Conservation (phyloP, 2,797 vertebrate species). For the Hirundo rustica region DNA sequence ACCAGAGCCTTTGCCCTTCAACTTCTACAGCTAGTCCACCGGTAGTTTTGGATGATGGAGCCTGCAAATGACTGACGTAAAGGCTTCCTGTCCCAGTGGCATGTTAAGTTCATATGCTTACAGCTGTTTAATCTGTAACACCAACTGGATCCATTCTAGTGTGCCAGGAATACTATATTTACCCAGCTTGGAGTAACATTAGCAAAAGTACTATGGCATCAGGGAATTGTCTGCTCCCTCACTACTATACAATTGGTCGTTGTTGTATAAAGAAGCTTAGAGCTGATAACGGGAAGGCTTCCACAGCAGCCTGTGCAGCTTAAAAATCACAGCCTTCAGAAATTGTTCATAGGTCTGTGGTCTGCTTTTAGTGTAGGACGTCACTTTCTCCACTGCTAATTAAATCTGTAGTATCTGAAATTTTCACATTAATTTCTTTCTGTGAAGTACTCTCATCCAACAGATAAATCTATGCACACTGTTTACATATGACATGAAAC, state of each 20-base stretch:
- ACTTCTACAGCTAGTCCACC: not conserved
- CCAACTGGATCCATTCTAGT: not conserved
- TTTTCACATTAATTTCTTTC: not conserved
- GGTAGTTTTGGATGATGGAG: not conserved
- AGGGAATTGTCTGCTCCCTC: not conserved
- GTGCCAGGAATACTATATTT: not conserved
- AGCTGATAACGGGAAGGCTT: not conserved
- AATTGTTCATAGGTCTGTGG: not conserved
- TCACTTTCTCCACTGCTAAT: not conserved
- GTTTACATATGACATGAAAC: not conserved
- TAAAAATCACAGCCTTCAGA: not conserved
- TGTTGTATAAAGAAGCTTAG: conserved; percentile 8
- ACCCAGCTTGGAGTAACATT: not conserved
- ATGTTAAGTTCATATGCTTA: not conserved
- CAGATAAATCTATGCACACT: not conserved
- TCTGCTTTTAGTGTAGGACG: not conserved
- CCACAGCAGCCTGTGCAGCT: not conserved
- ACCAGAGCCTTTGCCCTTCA: not conserved
- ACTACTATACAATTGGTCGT: not conserved
- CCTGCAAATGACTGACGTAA: not conserved
- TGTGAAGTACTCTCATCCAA: not conserved
- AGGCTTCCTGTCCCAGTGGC: not conserved
- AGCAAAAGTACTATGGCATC: not conserved
- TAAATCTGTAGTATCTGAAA: not conserved
- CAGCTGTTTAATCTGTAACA: not conserved